Conservation (phyloP, 2,113 vertebrate species). For the Raja brachyura region DNA sequence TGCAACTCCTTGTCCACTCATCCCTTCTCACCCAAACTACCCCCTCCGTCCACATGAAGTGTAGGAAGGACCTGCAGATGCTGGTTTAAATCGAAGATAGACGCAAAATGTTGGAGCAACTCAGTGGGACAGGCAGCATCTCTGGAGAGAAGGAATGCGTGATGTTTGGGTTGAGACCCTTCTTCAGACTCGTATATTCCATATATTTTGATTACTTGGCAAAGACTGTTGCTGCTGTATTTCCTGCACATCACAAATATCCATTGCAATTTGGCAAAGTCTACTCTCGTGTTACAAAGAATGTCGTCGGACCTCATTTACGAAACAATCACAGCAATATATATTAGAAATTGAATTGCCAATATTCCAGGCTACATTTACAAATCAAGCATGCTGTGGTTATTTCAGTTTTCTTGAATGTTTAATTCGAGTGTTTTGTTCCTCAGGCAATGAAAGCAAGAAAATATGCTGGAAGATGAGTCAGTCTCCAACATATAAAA, state of each 20-base stretch:
- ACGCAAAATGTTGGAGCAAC: too few species aligned
- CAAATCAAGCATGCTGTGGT: background rate
- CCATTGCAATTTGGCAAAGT: constrained; percentile 7
- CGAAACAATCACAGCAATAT: background rate
- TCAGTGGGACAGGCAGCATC: too few species aligned
- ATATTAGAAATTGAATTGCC: background rate
- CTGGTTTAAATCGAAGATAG: too few species aligned
- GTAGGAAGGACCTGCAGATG: too few species aligned
- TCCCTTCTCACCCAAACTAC: too few species aligned
- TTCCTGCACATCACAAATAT: background rate
- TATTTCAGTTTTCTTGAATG: background rate
- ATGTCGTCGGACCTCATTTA: background rate
- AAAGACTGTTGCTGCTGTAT: background rate
- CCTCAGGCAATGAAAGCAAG: background rate
- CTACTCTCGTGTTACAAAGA: background rate
- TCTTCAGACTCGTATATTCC: too few species aligned
- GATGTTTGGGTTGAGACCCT: too few species aligned
- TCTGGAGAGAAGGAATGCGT: too few species aligned
- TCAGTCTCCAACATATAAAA: background rate
- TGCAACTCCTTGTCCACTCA: too few species aligned
- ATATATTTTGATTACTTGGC: background rate
- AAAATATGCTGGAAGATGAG: constrained; percentile 5
- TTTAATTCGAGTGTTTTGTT: background rate
- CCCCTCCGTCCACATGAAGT: too few species aligned
- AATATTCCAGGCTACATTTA: background rate